A percentile compares a stretch with the other conserved stretches of the same genome.
These are phyloP conservation scores for Caradrina kadenii DNA, from an alignment of 2,888 invertebrate genomes.

Conservation along the genomic window DNA sequence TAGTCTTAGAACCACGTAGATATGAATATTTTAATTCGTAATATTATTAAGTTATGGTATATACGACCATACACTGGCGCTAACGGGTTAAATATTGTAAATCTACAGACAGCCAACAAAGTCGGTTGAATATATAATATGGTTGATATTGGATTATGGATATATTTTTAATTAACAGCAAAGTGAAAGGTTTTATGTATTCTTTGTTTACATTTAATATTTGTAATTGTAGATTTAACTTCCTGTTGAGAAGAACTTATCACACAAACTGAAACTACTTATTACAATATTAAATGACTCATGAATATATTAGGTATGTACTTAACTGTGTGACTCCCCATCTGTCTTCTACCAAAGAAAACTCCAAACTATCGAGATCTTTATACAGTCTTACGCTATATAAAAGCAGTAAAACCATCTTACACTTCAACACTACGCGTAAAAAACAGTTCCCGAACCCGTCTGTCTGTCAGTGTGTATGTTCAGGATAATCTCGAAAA, in stretches of 20 bases:
- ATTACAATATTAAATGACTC: neutral
- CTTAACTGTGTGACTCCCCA: constrained; percentile 19
- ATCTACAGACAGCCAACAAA: constrained; percentile 6
- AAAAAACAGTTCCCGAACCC: constrained; percentile 44
- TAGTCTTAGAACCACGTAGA: constrained; percentile 15
- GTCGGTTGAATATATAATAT: constrained; percentile 1
- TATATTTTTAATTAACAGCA: constrained; percentile 34
- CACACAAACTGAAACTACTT: neutral
- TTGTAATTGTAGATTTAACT: constrained; percentile 2
- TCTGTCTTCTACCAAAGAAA: constrained; percentile 21
- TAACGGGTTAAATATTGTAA: constrained; percentile 38
- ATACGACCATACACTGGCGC: constrained; percentile 20
- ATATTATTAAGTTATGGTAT: constrained; percentile 33
- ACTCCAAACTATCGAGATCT: constrained; percentile 38
- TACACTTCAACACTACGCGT: constrained; percentile 45
- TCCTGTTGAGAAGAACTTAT: neutral
- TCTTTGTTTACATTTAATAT: constrained; percentile 6
- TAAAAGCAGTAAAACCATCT: constrained; percentile 38
- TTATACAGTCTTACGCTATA: constrained; percentile 28
- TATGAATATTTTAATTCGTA: constrained; percentile 54
- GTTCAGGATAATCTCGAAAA: constrained; percentile 57
- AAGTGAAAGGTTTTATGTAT: constrained; percentile 18
- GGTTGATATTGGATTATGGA: neutral
- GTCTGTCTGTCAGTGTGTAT: constrained; percentile 45
- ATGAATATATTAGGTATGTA: neutral